Base-by-base conservation (phyloP, 2,797 vertebrate genomes). In the Sparidentex hasta region DNA sequence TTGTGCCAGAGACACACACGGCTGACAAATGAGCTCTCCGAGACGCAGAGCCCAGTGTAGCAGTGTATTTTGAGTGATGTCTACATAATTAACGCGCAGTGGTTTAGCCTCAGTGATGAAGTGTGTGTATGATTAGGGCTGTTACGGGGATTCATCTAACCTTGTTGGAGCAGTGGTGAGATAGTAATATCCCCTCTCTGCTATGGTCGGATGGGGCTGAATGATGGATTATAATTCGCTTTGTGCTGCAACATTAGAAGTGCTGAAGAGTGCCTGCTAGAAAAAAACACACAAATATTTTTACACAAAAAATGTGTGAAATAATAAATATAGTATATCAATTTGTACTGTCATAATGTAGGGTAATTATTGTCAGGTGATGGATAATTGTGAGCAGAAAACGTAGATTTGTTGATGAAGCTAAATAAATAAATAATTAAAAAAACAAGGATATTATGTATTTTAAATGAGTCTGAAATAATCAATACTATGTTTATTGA, bases 81-180 rank as follows among this genome's bases (percentile, higher is more conserved):
- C 93, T 94, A 94, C 95, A 95, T 95, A 95, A 95, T 95, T 94
- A 95, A 93, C 87, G 90, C 80, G 87, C 90, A 81, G 91, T 82
- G 89, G 87, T 94, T 94, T 91, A 92, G 91, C 88, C 84, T 83
- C 83, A 0, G 91, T 94, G 94, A 95, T 93, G 87, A 93, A 95
- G 92, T 91, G 93, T 93, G 92, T 94, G 91, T 94, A 93, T 95
- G 94, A 95, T 95, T 93, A 92, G 93, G 92, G 89, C 94, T 94
- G 93, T 95, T 95, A 94, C 88, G 52, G 63, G 85, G 89, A 90
- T 90, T 90, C 90, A 90, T 92, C 89, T 92, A 91, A 92, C 91
- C 93, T 89, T 92, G 92, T 88, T 90, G 90, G 84, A 91, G 85
- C 80, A 72, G 72, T 59, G 74, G 80, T 80, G 88, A 92, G 85